Evolutionary conservation across 2,888 invertebrate genomes (phyloP), one percentile per base, ranked within the genome.

Genomic region (Amphipoea oculea): DNA sequence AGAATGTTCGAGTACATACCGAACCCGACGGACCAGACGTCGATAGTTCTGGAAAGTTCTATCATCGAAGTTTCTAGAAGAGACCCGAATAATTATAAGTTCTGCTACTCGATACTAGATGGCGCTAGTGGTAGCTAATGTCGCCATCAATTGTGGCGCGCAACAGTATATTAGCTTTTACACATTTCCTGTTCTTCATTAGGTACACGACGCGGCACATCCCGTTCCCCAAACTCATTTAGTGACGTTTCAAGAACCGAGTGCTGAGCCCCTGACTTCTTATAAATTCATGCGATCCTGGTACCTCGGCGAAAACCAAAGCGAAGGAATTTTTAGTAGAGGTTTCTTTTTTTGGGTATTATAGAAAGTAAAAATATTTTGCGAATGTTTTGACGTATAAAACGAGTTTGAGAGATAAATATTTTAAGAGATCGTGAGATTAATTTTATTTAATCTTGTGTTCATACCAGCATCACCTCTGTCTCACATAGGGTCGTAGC

Each of bases 251-350:
- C 63, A 69, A 79, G 72, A 72, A 57, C 60, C 29, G 45, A 74
- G 71, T 69, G 57, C 84, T 57, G 67, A 23, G 40, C 79, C 66
- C 72, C 60, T 20, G 51, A 71, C 74, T 76, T 70, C 63, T 84
- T 86, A 79, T 73, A 84, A 73, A 86, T 86, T 86, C 70, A 84
- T 86, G 84, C 60, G 73, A 42, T 63, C 66, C 66, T 86, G 70
- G 79, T 84, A 73, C 42, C n/a, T 76, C 29, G 40, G 12, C 45
- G 48, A 68, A 67, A 83, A 48, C 29, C 4, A 68, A 11, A 48
- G 68, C 45, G 40, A 9, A 20, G 17, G 51, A 67, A 17, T 76
- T 76, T 77, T 42, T 67, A 17, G 0, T 0, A 54, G 14, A 23
- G 36, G 9, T 67, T 82, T 62, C 0, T 36, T 66, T 76, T 62